phyloP scores from a whole-genome alignment of 2,113 vertebrate species.

The Limanda limanda region DNA sequence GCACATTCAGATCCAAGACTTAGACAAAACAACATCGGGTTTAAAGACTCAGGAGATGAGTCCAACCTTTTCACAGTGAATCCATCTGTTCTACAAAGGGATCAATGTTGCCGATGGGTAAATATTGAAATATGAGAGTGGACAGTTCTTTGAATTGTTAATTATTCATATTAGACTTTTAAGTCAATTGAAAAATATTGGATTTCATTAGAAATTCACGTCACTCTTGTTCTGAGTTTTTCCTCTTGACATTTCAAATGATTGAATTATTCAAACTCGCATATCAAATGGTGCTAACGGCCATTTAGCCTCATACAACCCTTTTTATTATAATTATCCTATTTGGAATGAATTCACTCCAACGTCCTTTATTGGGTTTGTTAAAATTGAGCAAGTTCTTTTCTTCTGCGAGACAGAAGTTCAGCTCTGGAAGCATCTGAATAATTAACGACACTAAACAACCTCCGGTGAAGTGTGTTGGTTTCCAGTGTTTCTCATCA shows the following conservation, averaged over 20 bases:
- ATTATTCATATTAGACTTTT: neutral
- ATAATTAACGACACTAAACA: too few species aligned
- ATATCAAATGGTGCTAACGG: too few species aligned
- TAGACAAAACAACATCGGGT: neutral
- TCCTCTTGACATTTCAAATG: neutral
- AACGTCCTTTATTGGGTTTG: neutral
- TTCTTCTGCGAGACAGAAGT: too few species aligned
- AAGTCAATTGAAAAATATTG: neutral
- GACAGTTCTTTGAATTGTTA: neutral
- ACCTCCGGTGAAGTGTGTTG: too few species aligned
- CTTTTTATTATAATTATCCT: neutral
- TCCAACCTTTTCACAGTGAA: neutral
- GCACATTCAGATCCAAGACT: neutral
- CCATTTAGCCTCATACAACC: too few species aligned
- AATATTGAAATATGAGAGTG: too few species aligned
- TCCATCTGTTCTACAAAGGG: neutral
- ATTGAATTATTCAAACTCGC: too few species aligned
- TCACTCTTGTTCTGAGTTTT: neutral
- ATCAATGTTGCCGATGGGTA: neutral
- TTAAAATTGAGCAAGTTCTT: too few species aligned
- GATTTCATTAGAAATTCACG: too few species aligned
- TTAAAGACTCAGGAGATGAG: neutral
- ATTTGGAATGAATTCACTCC: constrained; percentile 13
- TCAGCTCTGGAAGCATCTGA: too few species aligned
- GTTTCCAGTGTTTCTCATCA: too few species aligned